Evolutionary conservation across 2,888 invertebrate species (phyloP), one percentile per base, ranked within the genome.

Genomic region (Noctua janthe): DNA sequence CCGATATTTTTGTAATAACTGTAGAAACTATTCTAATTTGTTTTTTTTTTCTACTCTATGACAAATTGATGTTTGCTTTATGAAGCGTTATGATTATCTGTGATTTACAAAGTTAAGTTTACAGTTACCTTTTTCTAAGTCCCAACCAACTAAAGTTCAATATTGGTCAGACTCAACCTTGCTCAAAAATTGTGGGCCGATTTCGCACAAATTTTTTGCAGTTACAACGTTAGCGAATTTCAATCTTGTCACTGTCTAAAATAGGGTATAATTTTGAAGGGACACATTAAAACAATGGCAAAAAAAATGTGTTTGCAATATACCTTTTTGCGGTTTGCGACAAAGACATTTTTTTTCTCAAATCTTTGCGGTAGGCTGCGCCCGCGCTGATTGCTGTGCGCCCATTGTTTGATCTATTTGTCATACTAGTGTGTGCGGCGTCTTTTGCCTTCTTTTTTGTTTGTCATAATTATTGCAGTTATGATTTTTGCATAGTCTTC

Each of bases 251-350:
- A 1, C 0, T 2, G 0, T 0, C 3, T 0, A 0, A 10, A 5
- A n/a, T 74, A 81, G 17, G 15, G 49, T 76, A 0, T 11, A 49
- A 0, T 66, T 74, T 86, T 13, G 11, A 56, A 23, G 0, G 7
- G 29, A 20, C 0, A 7, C 13, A n/a, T 15, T 80, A 83, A 86
- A 80, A 82, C 72, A 82, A 87, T 62, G 59, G 54, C 39, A 62
- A 76, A 88, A 79, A 84, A 78, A 78, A 15, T 67, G 70, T 73
- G 67, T 84, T 87, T 84, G 81, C 71, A 76, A 86, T 82, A 81
- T 81, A 88, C 87, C 88, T 87, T 88, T 87, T 91, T 93, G 94
- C 94, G 95, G 95, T 94, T 92, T 88, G 93, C 92, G 93, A 94
- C 95, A 95, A 94, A 94, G 94, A 90, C 85, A 85, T 87, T 91